These are phyloP conservation scores for Crioceris asparagi DNA, from an alignment of 2,888 invertebrate species.

Conservation along the genomic window DNA sequence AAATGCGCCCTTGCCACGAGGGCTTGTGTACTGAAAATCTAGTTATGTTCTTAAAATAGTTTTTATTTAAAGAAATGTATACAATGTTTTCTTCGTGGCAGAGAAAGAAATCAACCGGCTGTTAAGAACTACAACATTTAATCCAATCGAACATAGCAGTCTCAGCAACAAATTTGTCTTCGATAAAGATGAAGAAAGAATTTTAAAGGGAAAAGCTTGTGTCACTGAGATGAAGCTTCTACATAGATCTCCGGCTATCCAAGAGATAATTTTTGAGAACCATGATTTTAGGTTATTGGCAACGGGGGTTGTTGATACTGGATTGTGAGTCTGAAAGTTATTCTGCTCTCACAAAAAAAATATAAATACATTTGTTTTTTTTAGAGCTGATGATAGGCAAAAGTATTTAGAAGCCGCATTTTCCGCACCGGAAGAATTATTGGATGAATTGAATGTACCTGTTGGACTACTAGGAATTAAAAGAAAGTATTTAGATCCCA, in stretches of 20 bases:
- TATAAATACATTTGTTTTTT: conserved; percentile 2
- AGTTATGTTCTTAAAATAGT: no score
- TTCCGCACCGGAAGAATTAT: conserved; percentile 44
- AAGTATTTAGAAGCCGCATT: conserved; percentile 44
- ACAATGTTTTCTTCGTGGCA: no score
- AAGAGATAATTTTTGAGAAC: conserved; percentile 47
- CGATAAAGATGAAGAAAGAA: conserved; percentile 37
- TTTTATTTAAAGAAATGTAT: no score
- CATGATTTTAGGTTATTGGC: conserved; percentile 50
- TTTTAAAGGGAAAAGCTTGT: conserved; percentile 45
- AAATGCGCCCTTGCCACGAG: no score
- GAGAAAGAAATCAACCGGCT: conserved; percentile 52
- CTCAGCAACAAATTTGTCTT: conserved; percentile 34
- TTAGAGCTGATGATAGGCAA: conserved; percentile 37
- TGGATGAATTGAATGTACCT: conserved; percentile 38
- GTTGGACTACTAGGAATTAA: conserved; percentile 51
- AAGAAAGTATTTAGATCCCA: conserved; percentile 45
- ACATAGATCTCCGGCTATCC: conserved; percentile 47
- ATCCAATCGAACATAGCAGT: conserved; percentile 41
- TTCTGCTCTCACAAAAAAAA: not conserved
- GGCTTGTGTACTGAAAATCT: no score
- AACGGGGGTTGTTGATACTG: conserved; percentile 38
- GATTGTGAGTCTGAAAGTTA: conserved; percentile 24
- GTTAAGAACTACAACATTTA: conserved; percentile 50
- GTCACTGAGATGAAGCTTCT: conserved; percentile 46